Base-by-base conservation (phyloP, 2,888 invertebrate genomes). In the Phytoseiulus persimilis region DNA sequence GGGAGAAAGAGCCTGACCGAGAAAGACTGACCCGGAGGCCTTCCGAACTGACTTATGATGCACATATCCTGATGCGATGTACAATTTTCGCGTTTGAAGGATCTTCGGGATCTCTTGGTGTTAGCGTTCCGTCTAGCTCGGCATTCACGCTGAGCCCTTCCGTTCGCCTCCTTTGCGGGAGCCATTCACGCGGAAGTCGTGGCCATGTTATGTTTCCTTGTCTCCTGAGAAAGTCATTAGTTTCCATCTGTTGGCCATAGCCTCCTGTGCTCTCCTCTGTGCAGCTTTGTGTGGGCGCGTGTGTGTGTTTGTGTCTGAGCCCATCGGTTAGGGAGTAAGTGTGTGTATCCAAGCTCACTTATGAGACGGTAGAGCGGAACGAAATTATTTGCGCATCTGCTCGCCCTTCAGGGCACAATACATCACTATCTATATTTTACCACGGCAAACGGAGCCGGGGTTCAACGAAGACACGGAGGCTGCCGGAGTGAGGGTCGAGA, bases 341-440 rank as follows among this genome's bases (percentile, higher is more conserved):
- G 65, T 65, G 65, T 23, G 28, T 23, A 28, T 14, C 65, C 18
- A 65, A 3, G 65, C 65, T 65, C 65, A 65, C 65, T 65, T 65
- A 65, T 65, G 65, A 65, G 65, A 65, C 18, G 65, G 65, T 28
- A 18, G 18, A 65, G 65, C 65, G 23, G 65, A 65, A 65, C 65
- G 65, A 65, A 65, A 65, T 65, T 65, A 65, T 65, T 65, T 65
- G 65, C 65, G 65, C 65, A 65, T 65, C 65, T 65, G 65, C 65
- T 65, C 18, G 65, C 65, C 65, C 65, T 65, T 65, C 65, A 23
- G 65, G 65, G 65, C 65, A 65, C 65, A 65, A 65, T 65, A 23
- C 65, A 65, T 65, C 65, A 23, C 65, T 65, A 65, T 65, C 65
- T 65, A 65, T 65, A 65, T 65, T 65, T 65, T 23, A 65, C 65